These are phyloP conservation scores for Lepidurus apus DNA, from an alignment of 1,140 invertebrate species.

Conservation along the genomic window DNA sequence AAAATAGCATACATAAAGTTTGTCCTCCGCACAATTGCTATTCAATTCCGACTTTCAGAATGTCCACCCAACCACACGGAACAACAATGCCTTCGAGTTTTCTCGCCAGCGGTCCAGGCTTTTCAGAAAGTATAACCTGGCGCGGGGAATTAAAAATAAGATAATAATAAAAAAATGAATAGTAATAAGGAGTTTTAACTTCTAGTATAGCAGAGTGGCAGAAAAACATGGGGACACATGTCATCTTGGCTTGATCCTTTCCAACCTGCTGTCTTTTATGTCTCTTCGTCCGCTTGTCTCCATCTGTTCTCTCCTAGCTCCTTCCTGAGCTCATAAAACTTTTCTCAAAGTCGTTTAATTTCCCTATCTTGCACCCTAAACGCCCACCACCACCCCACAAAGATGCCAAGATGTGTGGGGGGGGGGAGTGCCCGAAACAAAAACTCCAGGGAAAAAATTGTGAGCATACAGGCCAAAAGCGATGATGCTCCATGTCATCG, in stretches of 20 bases:
- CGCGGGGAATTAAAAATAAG: background rate
- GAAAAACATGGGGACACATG: conserved; percentile 18
- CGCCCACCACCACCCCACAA: background rate
- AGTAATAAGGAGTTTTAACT: conserved; percentile 18
- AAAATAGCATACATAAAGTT: conserved; percentile 13
- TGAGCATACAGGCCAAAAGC: background rate
- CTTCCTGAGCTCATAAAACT: background rate
- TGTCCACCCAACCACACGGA: background rate
- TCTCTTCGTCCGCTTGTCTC: conserved; percentile 14
- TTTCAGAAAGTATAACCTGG: background rate
- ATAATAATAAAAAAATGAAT: background rate
- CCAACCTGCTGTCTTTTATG: conserved; percentile 18
- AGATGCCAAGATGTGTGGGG: background rate
- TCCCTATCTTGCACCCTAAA: conserved; percentile 3
- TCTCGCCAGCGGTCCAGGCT: background rate
- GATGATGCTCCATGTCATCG: conserved; percentile 18
- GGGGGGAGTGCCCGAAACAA: background rate
- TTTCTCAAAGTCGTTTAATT: background rate
- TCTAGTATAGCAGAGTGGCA: background rate
- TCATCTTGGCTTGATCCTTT: conserved; percentile 1
- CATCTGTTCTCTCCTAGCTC: background rate
- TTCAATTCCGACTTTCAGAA: conserved; percentile 6
- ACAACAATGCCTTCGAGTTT: conserved; percentile 4
- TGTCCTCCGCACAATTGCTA: conserved; percentile 6
- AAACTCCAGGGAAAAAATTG: background rate